These are phyloP conservation scores for Acromyrmex charruanus DNA, from an alignment of 1,140 invertebrate genomes.

Conservation along the genomic window DNA sequence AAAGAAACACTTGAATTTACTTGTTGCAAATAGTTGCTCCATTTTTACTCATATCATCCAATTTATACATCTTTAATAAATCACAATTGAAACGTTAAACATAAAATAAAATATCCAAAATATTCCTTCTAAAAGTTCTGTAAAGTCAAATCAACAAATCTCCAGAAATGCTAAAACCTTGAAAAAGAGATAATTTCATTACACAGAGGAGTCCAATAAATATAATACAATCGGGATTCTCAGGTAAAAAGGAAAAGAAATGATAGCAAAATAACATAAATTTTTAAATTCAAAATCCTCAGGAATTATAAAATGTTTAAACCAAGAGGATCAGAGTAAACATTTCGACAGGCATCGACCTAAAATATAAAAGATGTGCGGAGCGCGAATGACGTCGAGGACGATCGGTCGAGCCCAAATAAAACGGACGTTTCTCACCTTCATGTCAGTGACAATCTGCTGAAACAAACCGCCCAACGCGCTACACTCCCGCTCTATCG, in stretches of 20 bases:
- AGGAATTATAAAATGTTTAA: neutral
- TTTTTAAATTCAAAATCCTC: neutral
- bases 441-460: slow-evolving; percentile 94
- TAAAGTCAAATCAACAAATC: neutral
- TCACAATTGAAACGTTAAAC: neutral
- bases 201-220: neutral
- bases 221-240: neutral
- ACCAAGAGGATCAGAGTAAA: neutral
- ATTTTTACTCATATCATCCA: neutral
- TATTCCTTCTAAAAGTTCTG: neutral
- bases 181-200: neutral
- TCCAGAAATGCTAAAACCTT: neutral
- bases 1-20: neutral
- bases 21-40: neutral
- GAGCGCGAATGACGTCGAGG: slow-evolving; percentile 55
- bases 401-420: slow-evolving; percentile 13
- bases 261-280: neutral
- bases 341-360: neutral
- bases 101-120: neutral
- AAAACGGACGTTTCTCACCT: slow-evolving; percentile 88
- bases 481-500: slow-evolving; percentile 92
- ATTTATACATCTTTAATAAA: neutral
- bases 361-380: neutral
- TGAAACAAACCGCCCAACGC: slow-evolving; percentile 94
- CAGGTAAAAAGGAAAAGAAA: neutral